phyloP scores from a whole-genome alignment of 2,113 vertebrate species.

The Merops nubicus region DNA sequence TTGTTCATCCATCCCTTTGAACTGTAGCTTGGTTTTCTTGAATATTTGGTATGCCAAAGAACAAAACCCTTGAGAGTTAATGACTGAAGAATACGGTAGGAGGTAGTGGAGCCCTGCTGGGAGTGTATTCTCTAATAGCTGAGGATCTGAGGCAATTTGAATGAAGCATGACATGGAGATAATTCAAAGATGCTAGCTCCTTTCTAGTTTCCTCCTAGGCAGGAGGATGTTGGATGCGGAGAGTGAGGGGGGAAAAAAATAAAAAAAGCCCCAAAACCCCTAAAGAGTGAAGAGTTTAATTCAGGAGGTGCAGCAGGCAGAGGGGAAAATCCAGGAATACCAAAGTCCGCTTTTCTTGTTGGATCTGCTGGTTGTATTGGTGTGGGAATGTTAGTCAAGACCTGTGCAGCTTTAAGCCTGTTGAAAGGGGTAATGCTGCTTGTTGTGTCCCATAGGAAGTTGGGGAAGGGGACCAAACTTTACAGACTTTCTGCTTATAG shows the following conservation, averaged over 20 bases:
- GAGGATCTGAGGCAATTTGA: rapidly evolving
- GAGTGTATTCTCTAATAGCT: not conserved
- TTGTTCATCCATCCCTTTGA: not conserved
- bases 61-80: not conserved
- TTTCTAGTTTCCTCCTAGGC: not conserved
- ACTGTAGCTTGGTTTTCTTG: not conserved
- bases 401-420: not conserved
- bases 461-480: not conserved
- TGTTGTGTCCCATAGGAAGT: rapidly evolving
- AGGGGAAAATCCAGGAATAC: not conserved
- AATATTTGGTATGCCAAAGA: not conserved
- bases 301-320: not conserved
- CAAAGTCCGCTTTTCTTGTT: not conserved
- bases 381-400: no score
- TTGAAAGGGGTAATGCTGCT: not conserved
- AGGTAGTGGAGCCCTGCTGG: not conserved
- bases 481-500: not conserved
- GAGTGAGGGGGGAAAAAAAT: not conserved
- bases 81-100: not conserved
- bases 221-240: not conserved
- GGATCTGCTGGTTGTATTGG: not conserved
- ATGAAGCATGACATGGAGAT: not conserved
- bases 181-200: not conserved
- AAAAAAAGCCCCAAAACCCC: rapidly evolving
- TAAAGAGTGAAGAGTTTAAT: not conserved